These are phyloP conservation scores for Rissa tridactyla DNA, from an alignment of 2,113 vertebrate genomes.

Conservation along the genomic window DNA sequence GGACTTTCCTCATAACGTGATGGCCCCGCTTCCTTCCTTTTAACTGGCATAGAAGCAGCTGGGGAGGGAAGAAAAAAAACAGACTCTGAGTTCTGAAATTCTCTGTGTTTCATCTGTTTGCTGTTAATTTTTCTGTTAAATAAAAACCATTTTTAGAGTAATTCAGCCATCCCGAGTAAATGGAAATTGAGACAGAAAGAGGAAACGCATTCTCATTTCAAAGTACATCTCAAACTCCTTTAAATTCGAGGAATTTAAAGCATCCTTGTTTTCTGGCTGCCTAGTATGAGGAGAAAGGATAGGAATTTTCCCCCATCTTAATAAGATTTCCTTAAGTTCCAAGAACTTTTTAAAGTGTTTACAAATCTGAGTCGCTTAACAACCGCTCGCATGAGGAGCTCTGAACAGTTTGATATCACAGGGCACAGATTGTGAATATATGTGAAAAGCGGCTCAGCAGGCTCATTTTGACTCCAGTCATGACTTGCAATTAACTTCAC, in stretches of 20 bases:
- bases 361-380: neutral
- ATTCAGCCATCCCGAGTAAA: neutral
- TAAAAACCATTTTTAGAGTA: neutral
- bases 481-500: neutral
- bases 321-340: slow-evolving; percentile 27
- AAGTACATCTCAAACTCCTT: neutral
- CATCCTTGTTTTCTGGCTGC: neutral
- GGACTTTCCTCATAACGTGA: neutral
- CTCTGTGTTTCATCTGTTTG: neutral
- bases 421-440: neutral
- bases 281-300: neutral
- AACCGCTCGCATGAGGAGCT: neutral
- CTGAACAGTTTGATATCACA: neutral
- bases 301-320: slow-evolving; percentile 25
- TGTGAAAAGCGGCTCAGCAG: neutral
- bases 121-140: neutral
- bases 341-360: slow-evolving; percentile 49
- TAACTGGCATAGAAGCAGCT: neutral
- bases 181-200: neutral
- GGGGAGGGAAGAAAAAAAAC: neutral
- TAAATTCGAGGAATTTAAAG: slow-evolving; percentile 41
- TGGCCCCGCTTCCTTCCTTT: neutral
- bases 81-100: neutral
- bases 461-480: neutral
- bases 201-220: neutral